phyloP scores from a whole-genome alignment of 64 coral and sea anemone species.

The Porites lutea region DNA sequence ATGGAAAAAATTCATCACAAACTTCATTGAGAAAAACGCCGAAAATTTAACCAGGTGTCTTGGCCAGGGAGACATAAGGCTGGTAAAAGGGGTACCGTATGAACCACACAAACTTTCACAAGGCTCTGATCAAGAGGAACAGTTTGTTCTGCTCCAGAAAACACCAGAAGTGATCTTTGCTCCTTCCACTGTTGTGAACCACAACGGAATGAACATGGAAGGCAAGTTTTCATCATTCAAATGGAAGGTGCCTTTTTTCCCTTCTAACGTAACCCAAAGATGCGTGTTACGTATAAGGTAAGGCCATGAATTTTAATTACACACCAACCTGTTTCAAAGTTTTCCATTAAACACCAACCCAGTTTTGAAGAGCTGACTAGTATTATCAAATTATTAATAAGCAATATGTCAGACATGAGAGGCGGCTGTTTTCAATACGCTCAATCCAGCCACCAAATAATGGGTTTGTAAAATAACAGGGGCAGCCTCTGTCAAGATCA shows the following conservation, averaged over 20 bases:
- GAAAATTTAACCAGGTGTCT: not conserved
- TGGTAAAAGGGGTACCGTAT: not conserved
- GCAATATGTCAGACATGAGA: too few species aligned
- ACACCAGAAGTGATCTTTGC: not conserved
- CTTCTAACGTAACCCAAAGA: not conserved
- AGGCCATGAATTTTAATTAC: not conserved
- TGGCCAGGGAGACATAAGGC: not conserved
- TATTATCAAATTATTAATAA: too few species aligned
- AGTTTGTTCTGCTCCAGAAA: not conserved
- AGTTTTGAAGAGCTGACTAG: too few species aligned
- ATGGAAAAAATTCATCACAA: constrained; percentile 4
- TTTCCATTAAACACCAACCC: too few species aligned
- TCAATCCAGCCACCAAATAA: too few species aligned
- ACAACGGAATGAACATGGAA: not conserved
- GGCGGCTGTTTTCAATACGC: too few species aligned
- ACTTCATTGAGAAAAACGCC: not conserved
- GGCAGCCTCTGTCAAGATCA: too few species aligned
- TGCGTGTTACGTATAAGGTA: constrained; percentile 28
- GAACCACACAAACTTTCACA: not conserved
- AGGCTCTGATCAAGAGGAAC: not conserved
- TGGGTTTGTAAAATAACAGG: too few species aligned
- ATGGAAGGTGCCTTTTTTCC: constrained; percentile 17
- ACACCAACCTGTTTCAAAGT: not conserved
- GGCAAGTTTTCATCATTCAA: constrained; percentile 22
- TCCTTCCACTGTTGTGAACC: constrained; percentile 20